phyloP scores from a whole-genome alignment of 2,888 invertebrate species.

The Dryomyza anilis region DNA sequence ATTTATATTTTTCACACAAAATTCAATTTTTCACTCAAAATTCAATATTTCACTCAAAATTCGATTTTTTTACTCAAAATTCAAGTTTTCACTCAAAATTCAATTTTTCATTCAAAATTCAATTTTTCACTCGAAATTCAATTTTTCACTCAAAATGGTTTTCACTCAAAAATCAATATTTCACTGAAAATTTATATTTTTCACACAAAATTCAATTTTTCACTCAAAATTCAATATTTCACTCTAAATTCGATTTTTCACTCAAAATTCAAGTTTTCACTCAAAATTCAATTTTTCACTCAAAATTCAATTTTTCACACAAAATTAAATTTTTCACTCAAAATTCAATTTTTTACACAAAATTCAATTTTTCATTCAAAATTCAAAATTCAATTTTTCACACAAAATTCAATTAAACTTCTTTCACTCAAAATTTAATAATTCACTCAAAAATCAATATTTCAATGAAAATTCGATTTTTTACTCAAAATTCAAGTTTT shows the following conservation, averaged over 20 bases:
- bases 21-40: background rate
- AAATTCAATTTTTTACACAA: background rate
- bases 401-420: background rate
- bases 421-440: background rate
- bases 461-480: background rate
- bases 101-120: background rate
- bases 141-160: background rate
- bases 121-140: background rate
- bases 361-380: background rate
- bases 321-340: background rate
- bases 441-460: background rate
- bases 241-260: background rate
- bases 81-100: background rate
- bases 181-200: background rate
- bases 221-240: background rate
- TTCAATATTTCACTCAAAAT: background rate
- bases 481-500: background rate
- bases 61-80: background rate
- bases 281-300: background rate
- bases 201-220: background rate
- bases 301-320: background rate
- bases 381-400: background rate
- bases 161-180: background rate
- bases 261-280: background rate
- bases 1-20: background rate